A percentile compares a stretch with the other conserved stretches of the same genome.
These are phyloP conservation scores for Lasioglossum zephyrum DNA, from an alignment of 2,888 invertebrate species.

Conservation along the genomic window DNA sequence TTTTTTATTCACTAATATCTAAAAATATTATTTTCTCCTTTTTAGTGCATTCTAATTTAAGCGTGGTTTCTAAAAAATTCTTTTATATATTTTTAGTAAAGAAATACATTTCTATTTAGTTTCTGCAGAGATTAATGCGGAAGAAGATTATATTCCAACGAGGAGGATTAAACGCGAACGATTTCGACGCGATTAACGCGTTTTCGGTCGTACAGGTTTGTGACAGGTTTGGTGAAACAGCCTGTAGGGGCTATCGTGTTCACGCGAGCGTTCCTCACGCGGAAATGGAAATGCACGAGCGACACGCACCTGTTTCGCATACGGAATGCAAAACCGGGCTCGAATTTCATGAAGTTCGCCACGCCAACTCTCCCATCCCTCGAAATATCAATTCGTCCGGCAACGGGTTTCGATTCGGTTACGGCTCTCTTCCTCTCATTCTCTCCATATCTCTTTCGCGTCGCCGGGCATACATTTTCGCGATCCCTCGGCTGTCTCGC, in stretches of 20 bases:
- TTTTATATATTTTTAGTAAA: too few relatives aligned
- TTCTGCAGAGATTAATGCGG: too few relatives aligned
- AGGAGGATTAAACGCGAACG: neutral
- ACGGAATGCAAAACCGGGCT: slow-evolving; percentile 41
- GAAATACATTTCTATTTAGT: too few relatives aligned
- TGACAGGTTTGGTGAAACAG: neutral
- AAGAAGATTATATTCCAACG: neutral
- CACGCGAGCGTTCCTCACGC: slow-evolving; percentile 30
- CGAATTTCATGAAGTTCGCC: slow-evolving; percentile 42
- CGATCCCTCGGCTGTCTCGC: neutral
- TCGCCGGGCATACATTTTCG: slow-evolving; percentile 3
- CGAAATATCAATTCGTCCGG: slow-evolving; percentile 59
- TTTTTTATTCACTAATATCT: too few relatives aligned
- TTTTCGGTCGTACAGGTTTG: neutral
- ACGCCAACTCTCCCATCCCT: neutral
- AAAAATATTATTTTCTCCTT: too few relatives aligned
- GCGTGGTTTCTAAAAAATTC: too few relatives aligned
- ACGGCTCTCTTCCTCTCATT: neutral
- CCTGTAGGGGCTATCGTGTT: slow-evolving; percentile 3
- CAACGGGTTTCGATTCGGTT: slow-evolving; percentile 37
- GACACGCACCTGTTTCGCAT: slow-evolving; percentile 57
- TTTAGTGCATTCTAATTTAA: too few relatives aligned
- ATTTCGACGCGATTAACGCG: neutral
- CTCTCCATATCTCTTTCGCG: neutral
- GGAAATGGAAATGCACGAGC: slow-evolving; percentile 60